phyloP scores from a whole-genome alignment of 2,888 invertebrate genomes.

The Harpalus rubripes region DNA sequence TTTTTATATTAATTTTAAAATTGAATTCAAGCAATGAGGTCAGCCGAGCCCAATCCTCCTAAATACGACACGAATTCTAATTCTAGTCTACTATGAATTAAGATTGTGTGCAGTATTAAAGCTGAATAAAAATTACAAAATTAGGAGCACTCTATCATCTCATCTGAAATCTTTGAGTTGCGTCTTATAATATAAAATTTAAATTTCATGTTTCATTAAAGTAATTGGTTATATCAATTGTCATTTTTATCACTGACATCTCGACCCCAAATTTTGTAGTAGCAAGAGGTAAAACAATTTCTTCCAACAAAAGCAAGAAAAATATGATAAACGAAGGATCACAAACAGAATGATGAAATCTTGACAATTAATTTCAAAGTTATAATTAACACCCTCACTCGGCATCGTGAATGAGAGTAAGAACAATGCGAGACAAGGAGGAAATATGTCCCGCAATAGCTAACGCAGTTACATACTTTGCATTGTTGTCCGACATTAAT shows the following conservation, averaged over 20 bases:
- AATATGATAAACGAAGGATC: conserved; percentile 20
- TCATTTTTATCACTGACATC: not conserved
- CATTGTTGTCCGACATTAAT: conserved; percentile 59
- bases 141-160: too few relatives aligned
- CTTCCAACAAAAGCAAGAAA: not conserved
- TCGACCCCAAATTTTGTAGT: not conserved
- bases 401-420: conserved; percentile 16
- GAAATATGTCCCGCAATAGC: conserved; percentile 55
- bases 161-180: too few relatives aligned
- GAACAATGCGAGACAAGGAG: conserved; percentile 47
- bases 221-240: not conserved
- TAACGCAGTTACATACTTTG: conserved; percentile 58
- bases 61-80: too few relatives aligned
- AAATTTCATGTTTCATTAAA: not conserved
- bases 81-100: too few relatives aligned
- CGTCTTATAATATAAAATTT: not conserved
- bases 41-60: too few relatives aligned
- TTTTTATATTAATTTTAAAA: too few relatives aligned
- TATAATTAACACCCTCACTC: conserved; percentile 43
- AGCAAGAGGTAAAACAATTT: not conserved
- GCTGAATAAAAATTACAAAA: too few relatives aligned
- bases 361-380: conserved; percentile 57
- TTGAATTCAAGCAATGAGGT: too few relatives aligned
- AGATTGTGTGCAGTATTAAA: too few relatives aligned
- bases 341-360: conserved; percentile 36